Base-by-base conservation (phyloP, 2,113 vertebrate genomes). In the Entelurus aequoreus region DNA sequence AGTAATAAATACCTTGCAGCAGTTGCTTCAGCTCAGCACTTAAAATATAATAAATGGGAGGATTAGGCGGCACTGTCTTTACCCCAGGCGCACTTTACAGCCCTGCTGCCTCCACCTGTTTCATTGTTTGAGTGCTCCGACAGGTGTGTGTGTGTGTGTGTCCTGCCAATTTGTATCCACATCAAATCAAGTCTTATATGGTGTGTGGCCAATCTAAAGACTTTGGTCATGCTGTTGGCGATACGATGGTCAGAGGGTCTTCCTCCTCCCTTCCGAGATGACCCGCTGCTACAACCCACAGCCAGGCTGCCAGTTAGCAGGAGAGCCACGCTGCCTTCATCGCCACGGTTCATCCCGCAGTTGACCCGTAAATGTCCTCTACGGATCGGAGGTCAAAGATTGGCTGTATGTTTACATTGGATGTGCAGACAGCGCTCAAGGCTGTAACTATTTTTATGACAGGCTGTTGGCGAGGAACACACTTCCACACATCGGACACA, bases 131-230 rank as follows among this genome's bases (percentile, higher is more conserved):
- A 40, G 6, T 40, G 28, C 46, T 6, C 14, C 48, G 46, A n/a
- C 28, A 74, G 75, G 75, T 78, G 28, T 28, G 28, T 28, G 28
- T 28, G 78, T 55, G 14, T 55, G 38, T 40, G 38, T 40, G 38
- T 40, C 38, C 38, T 40, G 70, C 72, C 37, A 50, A 79, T 75
- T 75, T 80, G 80, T 76, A 76, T 79, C 70, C 74, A 67, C 69
- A 15, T 75, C 77, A 86, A 74, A 84, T 85, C 73, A 66, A 68
- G 63, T 71, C 50, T 78, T 85, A 72, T 77, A 65, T 75, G 77
- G 75, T 76, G 71, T 62, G 66, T 10, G 65, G 69, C 59, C 5
- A 12, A 44, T 65, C 6, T 13, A 75, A 70, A 81, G 71, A 70
- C 53, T 50, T 70, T 74, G 73, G 68, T 75, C 70, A 68, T 63